Conservation (phyloP, 2,797 vertebrate genomes). For the Smutsia temminckii region DNA sequence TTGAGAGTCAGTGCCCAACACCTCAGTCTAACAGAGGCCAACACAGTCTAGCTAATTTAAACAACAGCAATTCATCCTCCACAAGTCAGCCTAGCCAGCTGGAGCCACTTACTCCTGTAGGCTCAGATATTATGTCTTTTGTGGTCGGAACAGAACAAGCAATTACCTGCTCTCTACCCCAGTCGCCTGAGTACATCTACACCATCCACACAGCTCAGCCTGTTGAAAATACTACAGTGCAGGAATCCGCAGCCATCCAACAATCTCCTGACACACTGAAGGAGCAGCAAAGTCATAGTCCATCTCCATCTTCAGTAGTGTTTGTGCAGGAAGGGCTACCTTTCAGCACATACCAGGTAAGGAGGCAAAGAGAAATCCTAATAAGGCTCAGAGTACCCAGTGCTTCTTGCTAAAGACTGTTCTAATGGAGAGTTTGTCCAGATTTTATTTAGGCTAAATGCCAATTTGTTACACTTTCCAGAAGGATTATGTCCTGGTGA, state of each 20-base stretch:
- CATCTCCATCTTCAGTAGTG: conserved; percentile 65
- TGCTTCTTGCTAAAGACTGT: conserved; percentile 36
- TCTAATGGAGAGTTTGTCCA: not conserved
- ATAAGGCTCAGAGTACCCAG: not conserved
- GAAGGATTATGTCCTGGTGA: not conserved
- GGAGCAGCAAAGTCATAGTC: conserved; percentile 71
- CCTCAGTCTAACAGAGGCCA: conserved; percentile 75
- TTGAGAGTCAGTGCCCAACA: conserved; percentile 80
- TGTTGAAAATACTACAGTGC: conserved; percentile 68
- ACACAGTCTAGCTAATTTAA: conserved; percentile 66
- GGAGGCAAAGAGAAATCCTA: conserved; percentile 1
- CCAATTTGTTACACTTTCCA: conserved; percentile 24
- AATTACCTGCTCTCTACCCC: conserved; percentile 74
- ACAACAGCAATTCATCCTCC: conserved; percentile 69
- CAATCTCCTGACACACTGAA: conserved; percentile 74
- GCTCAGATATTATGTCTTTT: conserved; percentile 78
- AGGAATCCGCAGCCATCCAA: conserved; percentile 65
- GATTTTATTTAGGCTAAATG: conserved; percentile 38
- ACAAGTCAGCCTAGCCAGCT: conserved; percentile 75
- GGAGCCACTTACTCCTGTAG: conserved; percentile 78
- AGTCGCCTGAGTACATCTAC: conserved; percentile 78
- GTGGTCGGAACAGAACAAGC: conserved; percentile 77
- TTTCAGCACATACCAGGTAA: conserved; percentile 78
- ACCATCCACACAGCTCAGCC: conserved; percentile 68
- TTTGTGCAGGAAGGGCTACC: conserved; percentile 79